Percentiles rank a stretch among this genome's conserved stretches.
phyloP scores from a whole-genome alignment of 2,113 vertebrate genomes.

The Malurus elegans region DNA sequence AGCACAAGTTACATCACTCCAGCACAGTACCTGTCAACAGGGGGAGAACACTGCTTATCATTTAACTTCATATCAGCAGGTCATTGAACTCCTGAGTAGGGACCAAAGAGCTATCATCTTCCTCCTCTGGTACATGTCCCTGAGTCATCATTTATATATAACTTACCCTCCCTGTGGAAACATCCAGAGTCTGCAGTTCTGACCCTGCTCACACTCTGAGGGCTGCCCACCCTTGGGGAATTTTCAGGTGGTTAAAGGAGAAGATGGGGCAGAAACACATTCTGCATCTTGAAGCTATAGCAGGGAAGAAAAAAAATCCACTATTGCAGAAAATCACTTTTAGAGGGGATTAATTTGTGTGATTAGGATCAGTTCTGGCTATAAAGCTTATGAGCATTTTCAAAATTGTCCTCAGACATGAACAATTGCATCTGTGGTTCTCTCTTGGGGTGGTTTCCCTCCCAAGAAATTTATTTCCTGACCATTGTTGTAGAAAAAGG shows the following conservation, averaged over 20 bases:
- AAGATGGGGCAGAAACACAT: not conserved
- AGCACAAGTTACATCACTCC: not conserved
- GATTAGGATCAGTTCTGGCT: not conserved
- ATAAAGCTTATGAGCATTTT: not conserved
- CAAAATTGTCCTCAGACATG: not conserved
- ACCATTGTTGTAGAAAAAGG: not conserved
- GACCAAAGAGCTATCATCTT: not conserved
- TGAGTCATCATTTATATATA: conserved; percentile 26
- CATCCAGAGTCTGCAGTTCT: not conserved
- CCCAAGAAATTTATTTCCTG: not conserved
- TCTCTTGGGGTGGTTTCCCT: not conserved
- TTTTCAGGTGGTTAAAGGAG: not conserved
- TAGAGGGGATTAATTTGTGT: not conserved
- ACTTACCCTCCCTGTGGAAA: not conserved
- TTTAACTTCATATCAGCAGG: not conserved
- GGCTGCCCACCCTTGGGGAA: too few relatives aligned
- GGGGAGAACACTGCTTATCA: not conserved
- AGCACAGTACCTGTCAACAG: not conserved
- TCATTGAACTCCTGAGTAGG: not conserved
- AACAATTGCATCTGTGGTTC: not conserved
- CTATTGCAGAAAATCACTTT: not conserved
- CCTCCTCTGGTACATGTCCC: not conserved
- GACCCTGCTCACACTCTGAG: not conserved
- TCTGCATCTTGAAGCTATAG: not conserved
- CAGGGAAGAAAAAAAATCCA: not conserved